A percentile compares a stretch with the other conserved stretches of the same genome.
phyloP scores from a whole-genome alignment of 2,797 vertebrate species.

The Spinus olivaceus region DNA sequence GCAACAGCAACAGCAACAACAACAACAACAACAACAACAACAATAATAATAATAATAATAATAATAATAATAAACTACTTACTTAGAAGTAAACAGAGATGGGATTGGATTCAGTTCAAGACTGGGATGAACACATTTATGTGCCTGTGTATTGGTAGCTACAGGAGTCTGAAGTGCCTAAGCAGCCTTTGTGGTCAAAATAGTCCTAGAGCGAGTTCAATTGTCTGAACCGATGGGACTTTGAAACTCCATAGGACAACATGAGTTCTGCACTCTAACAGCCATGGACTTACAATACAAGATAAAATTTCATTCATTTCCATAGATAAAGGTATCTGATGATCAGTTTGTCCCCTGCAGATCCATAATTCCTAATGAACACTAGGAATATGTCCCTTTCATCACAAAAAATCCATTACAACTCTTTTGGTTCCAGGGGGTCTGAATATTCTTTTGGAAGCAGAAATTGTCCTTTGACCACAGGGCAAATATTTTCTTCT shows the following conservation, averaged over 20 bases:
- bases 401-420: background rate
- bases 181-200: background rate
- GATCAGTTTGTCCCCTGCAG: background rate
- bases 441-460: background rate
- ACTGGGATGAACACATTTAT: background rate
- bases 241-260: background rate
- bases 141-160: background rate
- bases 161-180: background rate
- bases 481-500: background rate
- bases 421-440: background rate
- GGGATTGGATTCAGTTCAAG: background rate
- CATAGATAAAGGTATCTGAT: background rate
- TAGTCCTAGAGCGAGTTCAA: background rate
- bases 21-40: no score
- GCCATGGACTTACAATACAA: background rate
- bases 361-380: background rate
- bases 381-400: background rate
- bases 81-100: background rate
- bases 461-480: background rate
- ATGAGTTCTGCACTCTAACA: background rate
- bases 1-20: no score
- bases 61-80: background rate
- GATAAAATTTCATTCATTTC: background rate
- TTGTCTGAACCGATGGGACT: background rate
- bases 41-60: rapidly evolving